These are phyloP conservation scores for Hyles lineata DNA, from an alignment of 2,888 invertebrate species.

Conservation along the genomic window DNA sequence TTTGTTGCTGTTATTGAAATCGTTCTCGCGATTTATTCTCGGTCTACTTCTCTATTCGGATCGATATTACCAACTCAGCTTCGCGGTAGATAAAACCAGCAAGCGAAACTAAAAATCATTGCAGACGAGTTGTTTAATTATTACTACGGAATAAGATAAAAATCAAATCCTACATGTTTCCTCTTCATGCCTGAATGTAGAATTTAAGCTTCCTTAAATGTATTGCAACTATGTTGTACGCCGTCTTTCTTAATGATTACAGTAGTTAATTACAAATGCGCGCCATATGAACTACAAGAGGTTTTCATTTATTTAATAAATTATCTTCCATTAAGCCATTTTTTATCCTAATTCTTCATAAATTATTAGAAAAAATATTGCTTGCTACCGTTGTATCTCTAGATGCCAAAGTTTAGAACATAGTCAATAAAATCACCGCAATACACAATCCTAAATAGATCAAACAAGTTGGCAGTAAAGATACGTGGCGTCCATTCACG, in stretches of 20 bases:
- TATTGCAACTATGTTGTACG: not conserved
- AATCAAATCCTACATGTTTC: not conserved
- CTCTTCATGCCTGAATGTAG: not conserved
- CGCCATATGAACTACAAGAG: not conserved
- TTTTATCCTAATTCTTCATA: no score
- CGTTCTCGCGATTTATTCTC: not conserved
- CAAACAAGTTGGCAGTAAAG: constrained; percentile 21
- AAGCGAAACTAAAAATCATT: not conserved
- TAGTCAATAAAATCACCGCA: not conserved
- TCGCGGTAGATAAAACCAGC: not conserved
- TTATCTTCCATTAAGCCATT: no score
- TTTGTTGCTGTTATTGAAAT: no score
- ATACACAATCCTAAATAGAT: constrained; percentile 1
- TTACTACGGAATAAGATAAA: not conserved
- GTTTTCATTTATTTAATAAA: not conserved
- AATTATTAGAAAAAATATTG: no score
- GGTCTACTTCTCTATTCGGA: not conserved
- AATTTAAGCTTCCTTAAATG: constrained; percentile 7
- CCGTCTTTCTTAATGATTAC: not conserved
- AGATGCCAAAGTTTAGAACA: not conserved
- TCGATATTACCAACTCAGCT: not conserved
- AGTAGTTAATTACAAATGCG: not conserved
- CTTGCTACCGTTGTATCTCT: not conserved
- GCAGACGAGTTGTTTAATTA: not conserved
- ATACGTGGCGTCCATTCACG: constrained; percentile 29